Evolutionary conservation across 2,888 invertebrate genomes (phyloP).

Genomic region (Amphimallon solstitiale): DNA sequence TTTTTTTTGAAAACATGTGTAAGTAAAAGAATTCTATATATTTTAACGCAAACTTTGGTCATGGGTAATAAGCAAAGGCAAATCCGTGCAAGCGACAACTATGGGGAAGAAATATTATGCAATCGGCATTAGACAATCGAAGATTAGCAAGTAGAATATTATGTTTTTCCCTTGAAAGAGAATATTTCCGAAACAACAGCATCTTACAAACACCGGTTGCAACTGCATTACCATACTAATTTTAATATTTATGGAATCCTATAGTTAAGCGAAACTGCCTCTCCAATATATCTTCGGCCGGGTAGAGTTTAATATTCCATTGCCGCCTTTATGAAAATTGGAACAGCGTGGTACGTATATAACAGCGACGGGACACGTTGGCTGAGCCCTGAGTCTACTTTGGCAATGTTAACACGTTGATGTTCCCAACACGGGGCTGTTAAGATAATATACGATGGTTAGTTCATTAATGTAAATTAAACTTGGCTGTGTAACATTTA

Average conservation of each 20-base stretch:
- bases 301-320: constrained; percentile 25
- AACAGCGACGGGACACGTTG: not conserved
- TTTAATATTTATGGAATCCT: constrained; percentile 38
- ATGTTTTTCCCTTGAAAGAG: too few species aligned
- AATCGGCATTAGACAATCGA: too few species aligned
- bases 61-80: too few species aligned
- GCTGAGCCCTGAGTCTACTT: too few species aligned
- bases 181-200: not conserved
- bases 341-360: constrained; percentile 1
- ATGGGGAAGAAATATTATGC: too few species aligned
- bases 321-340: constrained; percentile 30
- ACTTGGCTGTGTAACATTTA: constrained; percentile 5
- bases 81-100: too few species aligned
- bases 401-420: constrained; percentile 1
- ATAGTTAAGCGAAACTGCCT: constrained; percentile 3
- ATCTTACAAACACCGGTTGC: constrained; percentile 33
- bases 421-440: constrained; percentile 20
- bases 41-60: too few species aligned
- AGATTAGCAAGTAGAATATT: too few species aligned
- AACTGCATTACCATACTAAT: constrained; percentile 38
- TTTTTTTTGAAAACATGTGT: too few species aligned
- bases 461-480: constrained; percentile 28
- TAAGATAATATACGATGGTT: constrained; percentile 14
- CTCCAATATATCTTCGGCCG: constrained; percentile 8
- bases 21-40: too few species aligned